phyloP scores from a whole-genome alignment of 2,113 vertebrate genomes.

The Nesospiza acunhae region DNA sequence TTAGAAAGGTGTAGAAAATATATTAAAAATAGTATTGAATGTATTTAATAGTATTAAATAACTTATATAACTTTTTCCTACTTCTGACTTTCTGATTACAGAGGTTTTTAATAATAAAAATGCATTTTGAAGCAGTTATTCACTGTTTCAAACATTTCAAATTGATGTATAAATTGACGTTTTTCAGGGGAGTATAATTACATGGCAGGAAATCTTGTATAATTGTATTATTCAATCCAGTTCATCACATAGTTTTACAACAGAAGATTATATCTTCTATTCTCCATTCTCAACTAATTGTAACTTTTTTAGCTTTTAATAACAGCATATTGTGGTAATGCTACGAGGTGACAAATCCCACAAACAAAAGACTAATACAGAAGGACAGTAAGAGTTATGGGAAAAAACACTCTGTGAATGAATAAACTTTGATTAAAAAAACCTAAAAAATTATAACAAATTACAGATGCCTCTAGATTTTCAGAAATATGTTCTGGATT shows the following conservation, averaged over 20 bases:
- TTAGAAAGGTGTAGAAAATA: neutral
- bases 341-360: neutral
- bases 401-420: neutral
- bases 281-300: conserved; percentile 32
- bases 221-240: conserved; percentile 39
- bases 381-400: neutral
- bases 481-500: neutral
- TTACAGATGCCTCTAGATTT: neutral
- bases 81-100: neutral
- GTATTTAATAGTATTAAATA: neutral
- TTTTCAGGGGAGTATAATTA: conserved; percentile 43
- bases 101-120: neutral
- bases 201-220: conserved; percentile 24
- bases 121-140: conserved; percentile 32
- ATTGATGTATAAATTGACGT: conserved; percentile 55
- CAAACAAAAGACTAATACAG: neutral
- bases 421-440: neutral
- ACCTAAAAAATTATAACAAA: accelerated
- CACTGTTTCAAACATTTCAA: conserved; percentile 1
- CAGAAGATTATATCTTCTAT: neutral
- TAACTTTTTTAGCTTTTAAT: conserved; percentile 18
- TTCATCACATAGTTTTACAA: conserved; percentile 23
- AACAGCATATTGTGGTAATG: neutral
- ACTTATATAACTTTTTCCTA: neutral
- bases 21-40: neutral